Conservation (phyloP, 2,113 vertebrate genomes). For the Pelodiscus sinensis region DNA sequence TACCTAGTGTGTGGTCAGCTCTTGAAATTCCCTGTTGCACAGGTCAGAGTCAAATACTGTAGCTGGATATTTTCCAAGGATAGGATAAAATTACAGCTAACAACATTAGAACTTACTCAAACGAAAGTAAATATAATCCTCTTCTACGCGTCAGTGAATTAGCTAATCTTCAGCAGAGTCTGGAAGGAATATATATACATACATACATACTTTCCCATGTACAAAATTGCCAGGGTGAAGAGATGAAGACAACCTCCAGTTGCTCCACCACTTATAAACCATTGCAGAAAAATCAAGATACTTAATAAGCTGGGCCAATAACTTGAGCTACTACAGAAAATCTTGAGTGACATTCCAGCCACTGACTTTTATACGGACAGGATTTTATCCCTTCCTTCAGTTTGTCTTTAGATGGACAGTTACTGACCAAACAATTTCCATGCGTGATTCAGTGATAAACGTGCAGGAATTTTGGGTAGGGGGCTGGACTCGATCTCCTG, state of each 20-base stretch:
- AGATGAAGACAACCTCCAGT: neutral
- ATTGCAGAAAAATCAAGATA: neutral
- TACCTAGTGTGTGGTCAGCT: neutral
- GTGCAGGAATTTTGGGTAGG: fast-evolving
- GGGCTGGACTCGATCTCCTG: too few species aligned
- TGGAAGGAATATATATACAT: neutral
- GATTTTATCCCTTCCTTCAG: neutral
- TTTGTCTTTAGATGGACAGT: neutral
- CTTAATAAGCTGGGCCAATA: neutral
- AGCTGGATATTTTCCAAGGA: neutral
- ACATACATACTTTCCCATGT: neutral
- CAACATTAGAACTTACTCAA: neutral
- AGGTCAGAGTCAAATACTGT: neutral
- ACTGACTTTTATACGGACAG: neutral
- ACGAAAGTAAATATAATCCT: neutral
- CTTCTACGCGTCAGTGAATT: neutral
- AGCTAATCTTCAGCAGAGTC: neutral
- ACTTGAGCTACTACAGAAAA: neutral
- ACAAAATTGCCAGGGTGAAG: neutral
- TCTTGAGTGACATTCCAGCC: neutral
- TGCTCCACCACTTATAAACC: neutral
- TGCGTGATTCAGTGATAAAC: neutral
- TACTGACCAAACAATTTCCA: neutral
- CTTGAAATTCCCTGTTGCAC: neutral
- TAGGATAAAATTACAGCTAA: neutral